A percentile compares a stretch with the other conserved stretches of the same genome.
phyloP scores from a whole-genome alignment of 92 coral and sea anemone species.

The Zoanthus solanderi region DNA sequence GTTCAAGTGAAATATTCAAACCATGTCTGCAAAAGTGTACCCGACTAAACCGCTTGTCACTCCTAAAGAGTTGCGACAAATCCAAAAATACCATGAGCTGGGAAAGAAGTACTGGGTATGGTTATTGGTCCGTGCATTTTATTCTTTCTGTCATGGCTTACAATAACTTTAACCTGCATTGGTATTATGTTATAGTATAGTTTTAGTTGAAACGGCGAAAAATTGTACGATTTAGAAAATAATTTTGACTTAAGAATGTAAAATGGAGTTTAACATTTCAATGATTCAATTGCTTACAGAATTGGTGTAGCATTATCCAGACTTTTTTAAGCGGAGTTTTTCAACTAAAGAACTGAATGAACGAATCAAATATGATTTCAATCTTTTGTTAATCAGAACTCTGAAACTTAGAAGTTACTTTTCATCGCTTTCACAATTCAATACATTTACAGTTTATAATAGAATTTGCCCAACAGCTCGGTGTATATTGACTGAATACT shows the following conservation, averaged over 20 bases:
- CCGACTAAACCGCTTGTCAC: conserved; percentile 61
- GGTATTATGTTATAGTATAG: background rate
- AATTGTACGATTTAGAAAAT: background rate
- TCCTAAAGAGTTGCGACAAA: conserved; percentile 82
- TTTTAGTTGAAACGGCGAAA: background rate
- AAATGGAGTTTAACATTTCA: background rate
- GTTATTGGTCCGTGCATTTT: background rate
- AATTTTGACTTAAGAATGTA: background rate
- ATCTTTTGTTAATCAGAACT: no score
- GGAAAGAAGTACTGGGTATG: conserved; percentile 91
- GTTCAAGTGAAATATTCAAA: background rate
- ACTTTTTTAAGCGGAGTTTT: no score
- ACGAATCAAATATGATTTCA: no score
- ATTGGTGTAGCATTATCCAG: background rate
- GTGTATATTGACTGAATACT: background rate
- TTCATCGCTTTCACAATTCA: no score
- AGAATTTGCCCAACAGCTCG: background rate
- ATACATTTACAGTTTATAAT: background rate
- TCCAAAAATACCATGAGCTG: conserved; percentile 87
- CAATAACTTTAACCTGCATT: no score
- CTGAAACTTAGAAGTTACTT: no score
- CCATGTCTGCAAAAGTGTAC: conserved; percentile 64
- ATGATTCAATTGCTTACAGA: background rate
- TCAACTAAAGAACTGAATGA: no score
- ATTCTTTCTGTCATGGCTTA: background rate